Evolutionary conservation across 2,888 invertebrate genomes (phyloP).

Genomic region (Xestia xanthographa): DNA sequence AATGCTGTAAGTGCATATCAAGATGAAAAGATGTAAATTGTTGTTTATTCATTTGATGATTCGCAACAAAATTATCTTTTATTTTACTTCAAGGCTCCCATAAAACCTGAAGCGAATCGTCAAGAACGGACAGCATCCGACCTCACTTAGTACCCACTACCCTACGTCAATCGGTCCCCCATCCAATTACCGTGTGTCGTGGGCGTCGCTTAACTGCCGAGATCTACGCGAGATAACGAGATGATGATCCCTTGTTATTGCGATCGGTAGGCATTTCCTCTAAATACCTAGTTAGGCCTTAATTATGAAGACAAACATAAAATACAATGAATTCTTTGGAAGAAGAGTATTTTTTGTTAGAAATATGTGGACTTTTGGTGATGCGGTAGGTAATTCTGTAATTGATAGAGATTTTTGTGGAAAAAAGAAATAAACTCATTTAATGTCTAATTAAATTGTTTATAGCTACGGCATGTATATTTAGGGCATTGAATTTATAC

Average conservation of each 20-base stretch:
- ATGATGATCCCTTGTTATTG: conserved; percentile 55
- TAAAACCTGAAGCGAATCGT: conserved; percentile 29
- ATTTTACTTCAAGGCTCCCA: conserved; percentile 7
- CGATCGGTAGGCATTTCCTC: conserved; percentile 45
- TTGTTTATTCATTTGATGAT: neutral
- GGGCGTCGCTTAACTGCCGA: conserved; percentile 61
- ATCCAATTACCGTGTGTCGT: conserved; percentile 64
- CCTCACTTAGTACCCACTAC: conserved; percentile 40
- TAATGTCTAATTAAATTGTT: neutral
- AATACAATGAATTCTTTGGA: conserved; percentile 44
- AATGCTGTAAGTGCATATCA: neutral
- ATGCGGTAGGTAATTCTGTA: conserved; percentile 10
- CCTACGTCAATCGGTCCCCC: conserved; percentile 43
- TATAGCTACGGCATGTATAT: neutral
- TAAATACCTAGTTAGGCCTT: conserved; percentile 55
- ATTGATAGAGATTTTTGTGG: conserved; percentile 41
- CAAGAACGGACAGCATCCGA: conserved; percentile 41
- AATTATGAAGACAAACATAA: conserved; percentile 39
- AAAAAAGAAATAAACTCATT: neutral
- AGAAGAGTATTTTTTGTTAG: conserved; percentile 31
- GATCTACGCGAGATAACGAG: conserved; percentile 64
- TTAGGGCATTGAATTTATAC: neutral
- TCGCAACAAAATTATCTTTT: neutral
- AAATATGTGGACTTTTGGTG: conserved; percentile 14
- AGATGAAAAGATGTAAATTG: neutral